These are phyloP conservation scores for Stenolophus ochropezus DNA, from an alignment of 2,888 invertebrate species.

Conservation along the genomic window DNA sequence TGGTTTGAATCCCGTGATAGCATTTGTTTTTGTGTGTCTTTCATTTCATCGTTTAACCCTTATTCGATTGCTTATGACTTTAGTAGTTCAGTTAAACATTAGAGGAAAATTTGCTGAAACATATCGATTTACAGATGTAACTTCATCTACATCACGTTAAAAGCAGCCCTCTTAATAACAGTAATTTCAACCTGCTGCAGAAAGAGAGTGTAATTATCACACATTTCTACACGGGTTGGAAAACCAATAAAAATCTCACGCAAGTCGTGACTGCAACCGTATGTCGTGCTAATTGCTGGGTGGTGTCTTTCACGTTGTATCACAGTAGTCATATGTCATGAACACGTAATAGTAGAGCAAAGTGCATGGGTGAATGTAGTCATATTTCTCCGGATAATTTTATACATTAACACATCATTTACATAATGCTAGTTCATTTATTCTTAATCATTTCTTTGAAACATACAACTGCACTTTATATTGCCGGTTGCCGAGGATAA, in stretches of 20 bases:
- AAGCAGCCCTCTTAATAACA: too few species aligned
- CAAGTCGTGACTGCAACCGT: not conserved
- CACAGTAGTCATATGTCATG: constrained; percentile 2
- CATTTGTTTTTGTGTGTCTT: too few species aligned
- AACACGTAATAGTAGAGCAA: not conserved
- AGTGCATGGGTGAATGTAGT: not conserved
- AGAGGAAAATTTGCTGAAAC: too few species aligned
- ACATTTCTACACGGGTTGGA: constrained; percentile 8
- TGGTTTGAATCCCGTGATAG: too few species aligned
- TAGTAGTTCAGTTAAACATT: too few species aligned
- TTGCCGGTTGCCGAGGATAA: too few species aligned
- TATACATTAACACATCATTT: not conserved
- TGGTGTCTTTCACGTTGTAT: not conserved
- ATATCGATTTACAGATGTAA: too few species aligned
- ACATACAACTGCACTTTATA: not conserved
- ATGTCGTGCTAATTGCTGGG: constrained; percentile 11
- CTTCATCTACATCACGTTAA: too few species aligned
- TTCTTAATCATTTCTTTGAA: not conserved
- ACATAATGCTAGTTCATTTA: not conserved
- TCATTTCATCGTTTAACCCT: too few species aligned
- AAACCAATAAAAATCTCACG: constrained; percentile 31
- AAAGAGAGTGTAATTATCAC: not conserved
- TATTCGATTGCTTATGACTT: too few species aligned
- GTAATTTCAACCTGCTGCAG: not conserved
- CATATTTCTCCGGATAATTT: not conserved